Evolutionary conservation across 2,113 vertebrate genomes (phyloP).

Genomic region (Xyrauchen texanus): DNA sequence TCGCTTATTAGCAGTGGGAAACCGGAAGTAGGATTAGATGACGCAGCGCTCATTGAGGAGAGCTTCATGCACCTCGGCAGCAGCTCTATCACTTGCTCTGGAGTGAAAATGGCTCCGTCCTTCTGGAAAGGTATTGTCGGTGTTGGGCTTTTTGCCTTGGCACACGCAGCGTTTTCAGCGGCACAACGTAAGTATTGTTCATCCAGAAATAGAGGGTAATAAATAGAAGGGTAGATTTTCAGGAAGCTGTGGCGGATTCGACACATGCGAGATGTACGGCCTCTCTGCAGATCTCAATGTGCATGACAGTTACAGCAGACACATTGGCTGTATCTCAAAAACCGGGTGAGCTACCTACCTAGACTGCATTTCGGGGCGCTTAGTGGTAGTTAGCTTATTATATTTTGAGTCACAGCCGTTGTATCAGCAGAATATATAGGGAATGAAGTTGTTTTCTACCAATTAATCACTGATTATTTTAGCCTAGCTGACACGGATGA

Average conservation of each 20-base stretch:
- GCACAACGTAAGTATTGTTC: conserved; percentile 83
- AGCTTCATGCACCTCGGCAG: conserved; percentile 15
- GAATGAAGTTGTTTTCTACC: neutral
- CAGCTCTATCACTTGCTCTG: conserved; percentile 11
- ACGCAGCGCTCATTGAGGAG: conserved; percentile 1
- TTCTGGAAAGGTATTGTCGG: conserved; percentile 95
- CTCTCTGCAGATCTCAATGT: conserved; percentile 17
- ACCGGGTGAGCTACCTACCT: neutral
- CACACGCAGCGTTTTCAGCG: conserved; percentile 93
- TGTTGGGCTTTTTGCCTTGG: conserved; percentile 89
- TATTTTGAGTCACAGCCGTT: neutral
- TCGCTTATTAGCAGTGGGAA: neutral
- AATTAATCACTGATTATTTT: neutral
- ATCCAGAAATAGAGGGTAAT: neutral
- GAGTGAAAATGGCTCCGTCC: conserved; percentile 84
- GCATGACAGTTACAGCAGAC: neutral
- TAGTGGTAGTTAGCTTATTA: neutral
- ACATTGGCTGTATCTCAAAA: neutral
- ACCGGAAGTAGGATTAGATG: conserved; percentile 32
- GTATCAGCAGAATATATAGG: neutral
- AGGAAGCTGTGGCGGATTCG: neutral
- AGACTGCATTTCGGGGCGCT: neutral
- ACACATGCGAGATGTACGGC: conserved; percentile 2
- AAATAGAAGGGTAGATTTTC: neutral
- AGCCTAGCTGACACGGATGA: no score